These are phyloP conservation scores for Micronycteris hirsuta DNA, from an alignment of 2,113 vertebrate genomes.

Conservation along the genomic window DNA sequence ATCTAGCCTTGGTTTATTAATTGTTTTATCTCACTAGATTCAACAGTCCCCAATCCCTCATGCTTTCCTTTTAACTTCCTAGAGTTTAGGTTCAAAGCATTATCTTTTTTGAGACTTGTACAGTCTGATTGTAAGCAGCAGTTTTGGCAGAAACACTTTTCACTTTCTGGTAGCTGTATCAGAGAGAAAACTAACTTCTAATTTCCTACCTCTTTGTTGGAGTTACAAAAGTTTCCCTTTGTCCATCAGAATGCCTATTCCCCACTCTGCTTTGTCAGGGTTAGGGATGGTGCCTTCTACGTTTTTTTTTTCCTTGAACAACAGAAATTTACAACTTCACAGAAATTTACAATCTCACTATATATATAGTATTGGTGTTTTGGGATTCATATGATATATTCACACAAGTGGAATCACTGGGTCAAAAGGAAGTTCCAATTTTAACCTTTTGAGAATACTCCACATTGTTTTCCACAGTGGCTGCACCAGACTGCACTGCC, in stretches of 20 bases:
- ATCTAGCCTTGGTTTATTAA: background rate
- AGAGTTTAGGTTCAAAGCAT: background rate
- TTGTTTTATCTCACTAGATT: background rate
- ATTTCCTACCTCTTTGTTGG: background rate
- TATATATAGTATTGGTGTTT: no score
- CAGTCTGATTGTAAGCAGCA: background rate
- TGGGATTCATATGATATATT: no score
- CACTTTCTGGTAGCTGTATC: background rate
- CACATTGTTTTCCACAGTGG: no score
- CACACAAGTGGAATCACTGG: no score
- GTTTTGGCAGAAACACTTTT: background rate
- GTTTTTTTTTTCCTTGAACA: background rate
- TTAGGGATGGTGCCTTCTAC: background rate
- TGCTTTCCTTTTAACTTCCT: background rate
- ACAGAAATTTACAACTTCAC: background rate
- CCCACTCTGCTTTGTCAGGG: accelerated
- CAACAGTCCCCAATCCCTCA: background rate
- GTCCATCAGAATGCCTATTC: background rate
- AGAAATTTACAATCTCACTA: no score
- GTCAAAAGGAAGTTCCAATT: no score
- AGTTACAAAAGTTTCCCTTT: background rate
- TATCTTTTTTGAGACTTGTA: background rate
- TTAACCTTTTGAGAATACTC: no score
- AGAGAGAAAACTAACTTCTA: background rate
- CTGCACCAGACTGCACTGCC: no score